Evolutionary conservation across 2,888 invertebrate species (phyloP).

Genomic region (Odontothrips loti): DNA sequence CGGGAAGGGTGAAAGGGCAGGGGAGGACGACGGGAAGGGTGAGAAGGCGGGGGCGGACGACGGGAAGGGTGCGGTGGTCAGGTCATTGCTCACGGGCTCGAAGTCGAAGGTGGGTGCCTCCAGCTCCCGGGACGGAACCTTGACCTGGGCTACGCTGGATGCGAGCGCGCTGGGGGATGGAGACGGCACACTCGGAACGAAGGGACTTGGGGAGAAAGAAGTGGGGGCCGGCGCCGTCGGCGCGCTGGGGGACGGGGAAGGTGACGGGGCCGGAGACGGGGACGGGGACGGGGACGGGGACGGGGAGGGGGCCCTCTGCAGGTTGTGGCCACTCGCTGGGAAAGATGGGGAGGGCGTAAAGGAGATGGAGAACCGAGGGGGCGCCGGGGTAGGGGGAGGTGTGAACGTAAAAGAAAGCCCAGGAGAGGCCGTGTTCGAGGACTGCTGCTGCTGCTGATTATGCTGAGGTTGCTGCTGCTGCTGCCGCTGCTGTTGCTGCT

Average conservation of each 20-base stretch:
- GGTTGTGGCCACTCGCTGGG: conserved; percentile 4
- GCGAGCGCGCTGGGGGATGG: background rate
- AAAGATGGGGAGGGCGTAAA: background rate
- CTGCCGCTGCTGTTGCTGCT: background rate
- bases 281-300: background rate
- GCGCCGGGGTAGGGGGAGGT: background rate
- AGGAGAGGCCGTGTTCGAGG: background rate
- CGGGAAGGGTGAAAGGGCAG: background rate
- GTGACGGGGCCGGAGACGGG: background rate
- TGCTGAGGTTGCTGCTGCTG: too few relatives aligned
- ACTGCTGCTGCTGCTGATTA: background rate
- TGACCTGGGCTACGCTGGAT: background rate
- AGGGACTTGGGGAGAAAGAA: background rate
- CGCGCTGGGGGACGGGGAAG: background rate
- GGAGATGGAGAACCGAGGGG: conserved; percentile 3
- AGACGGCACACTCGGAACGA: background rate
- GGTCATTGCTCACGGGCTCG: background rate
- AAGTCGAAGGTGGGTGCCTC: background rate
- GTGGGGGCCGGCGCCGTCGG: background rate
- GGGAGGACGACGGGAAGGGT: background rate
- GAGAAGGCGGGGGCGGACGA: background rate
- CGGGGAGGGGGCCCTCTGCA: background rate
- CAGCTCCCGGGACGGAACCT: background rate
- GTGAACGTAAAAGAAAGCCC: background rate
- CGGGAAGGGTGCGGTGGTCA: background rate